Evolutionary conservation across 2,113 vertebrate species (phyloP), one percentile per base, ranked within the genome.

Genomic region (Ceuthmochares aereus): DNA sequence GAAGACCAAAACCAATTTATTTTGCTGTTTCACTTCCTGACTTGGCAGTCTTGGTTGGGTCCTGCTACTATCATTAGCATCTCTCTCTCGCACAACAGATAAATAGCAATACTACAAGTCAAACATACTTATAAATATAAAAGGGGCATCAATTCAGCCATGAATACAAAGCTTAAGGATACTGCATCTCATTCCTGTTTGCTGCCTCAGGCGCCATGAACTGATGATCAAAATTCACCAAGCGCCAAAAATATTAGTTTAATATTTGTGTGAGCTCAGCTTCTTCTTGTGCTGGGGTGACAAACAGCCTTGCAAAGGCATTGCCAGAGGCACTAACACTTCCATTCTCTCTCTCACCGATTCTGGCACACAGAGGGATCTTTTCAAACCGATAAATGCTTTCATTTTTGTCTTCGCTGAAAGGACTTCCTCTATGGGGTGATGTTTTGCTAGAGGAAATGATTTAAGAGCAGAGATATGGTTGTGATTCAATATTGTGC

Each of bases 221-320:
- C 86, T 22, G 21, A 76, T 6, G 37, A 95, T 93, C 93, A 96
- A 91, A 95, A 97, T 72, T 68, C 91, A 84, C 93, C 7, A 4
- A 92, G 90, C 2, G 1, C 82, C 90, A 80, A 79, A 97, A 96
- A 86, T 94, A 90, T 96, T 92, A 95, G 91, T 84, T 95, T 90
- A 93, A 95, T 97, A 96, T 95, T 95, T 96, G 96, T 92, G 88
- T 89, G 80, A 64, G 76, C 94, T 96, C 90, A 93, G 96, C 95
- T 92, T 34, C 84, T 94, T 80, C 94, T 81, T 43, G 64, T 56
- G 93, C 92, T 17, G 18, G 74, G 68, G 92, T 94, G 85, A 96
- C 96, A 94, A 96, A 94, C 56, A 76, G 84, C 80, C 77, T 88
- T 8, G 66, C 0, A 5, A 86, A 87, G 79, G 81, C 82, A 92